A percentile compares a stretch with the other conserved stretches of the same genome.
These are phyloP conservation scores for Narcine bancroftii DNA, from an alignment of 2,113 vertebrate species.

Conservation along the genomic window DNA sequence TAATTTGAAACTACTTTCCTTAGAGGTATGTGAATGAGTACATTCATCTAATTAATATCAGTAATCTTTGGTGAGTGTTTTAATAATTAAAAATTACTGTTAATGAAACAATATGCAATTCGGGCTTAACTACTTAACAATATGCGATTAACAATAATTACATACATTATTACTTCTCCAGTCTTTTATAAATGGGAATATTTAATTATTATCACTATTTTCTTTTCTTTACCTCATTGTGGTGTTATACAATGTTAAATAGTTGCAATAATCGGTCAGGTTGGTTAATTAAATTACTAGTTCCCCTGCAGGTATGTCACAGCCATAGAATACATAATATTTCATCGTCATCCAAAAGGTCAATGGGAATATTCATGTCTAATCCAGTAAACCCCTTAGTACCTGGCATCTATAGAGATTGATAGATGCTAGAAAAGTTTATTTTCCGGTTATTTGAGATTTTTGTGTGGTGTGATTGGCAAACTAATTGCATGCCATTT, in stretches of 20 bases:
- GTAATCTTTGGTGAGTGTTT: neutral
- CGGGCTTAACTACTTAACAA: neutral
- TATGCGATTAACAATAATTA: neutral
- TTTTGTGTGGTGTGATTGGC: too few species aligned
- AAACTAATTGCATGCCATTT: too few species aligned
- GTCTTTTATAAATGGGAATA: slow-evolving; percentile 10
- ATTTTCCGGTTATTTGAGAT: too few species aligned
- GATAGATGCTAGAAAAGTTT: too few species aligned
- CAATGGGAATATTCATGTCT: neutral
- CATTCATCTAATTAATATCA: slow-evolving; percentile 15
- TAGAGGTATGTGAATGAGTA: neutral
- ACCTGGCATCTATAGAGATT: too few species aligned
- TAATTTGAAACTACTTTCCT: slow-evolving; percentile 8
- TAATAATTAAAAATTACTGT: slow-evolving; percentile 28
- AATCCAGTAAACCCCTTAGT: too few species aligned
- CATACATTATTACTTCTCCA: neutral
- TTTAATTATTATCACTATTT: slow-evolving; percentile 27
- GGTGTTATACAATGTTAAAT: neutral
- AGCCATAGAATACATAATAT: neutral
- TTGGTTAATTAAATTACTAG: neutral
- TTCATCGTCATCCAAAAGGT: neutral
- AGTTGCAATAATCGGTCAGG: neutral
- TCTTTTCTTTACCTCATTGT: neutral
- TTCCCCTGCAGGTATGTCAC: neutral
- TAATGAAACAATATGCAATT: slow-evolving; percentile 24